Evolutionary conservation across 2,888 invertebrate genomes (phyloP), one percentile per base, ranked within the genome.

Genomic region (Carterocephalus palaemon): DNA sequence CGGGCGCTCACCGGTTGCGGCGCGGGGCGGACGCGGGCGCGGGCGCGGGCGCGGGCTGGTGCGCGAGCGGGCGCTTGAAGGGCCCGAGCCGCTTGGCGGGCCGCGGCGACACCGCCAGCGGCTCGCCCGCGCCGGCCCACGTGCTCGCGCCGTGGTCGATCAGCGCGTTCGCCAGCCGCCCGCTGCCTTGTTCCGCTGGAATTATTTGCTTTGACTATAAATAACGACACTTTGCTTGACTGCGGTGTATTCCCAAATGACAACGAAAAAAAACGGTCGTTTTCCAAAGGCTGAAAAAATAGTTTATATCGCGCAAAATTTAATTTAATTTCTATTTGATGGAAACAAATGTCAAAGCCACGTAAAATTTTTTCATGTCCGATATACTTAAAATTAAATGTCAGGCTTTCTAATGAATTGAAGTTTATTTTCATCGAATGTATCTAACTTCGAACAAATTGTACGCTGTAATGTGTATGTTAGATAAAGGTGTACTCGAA

Each of bases 31-130:
- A 43, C 5, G 55, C 51, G 16, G 60, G 48, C 4, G 64, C 49
- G 17, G 64, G 64, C 3, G 66, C 60, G 37, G 49, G 47, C 26
- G 38, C 51, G 22, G 34, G 48, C 13, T 59, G 67, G 29, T 64
- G 62, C 3, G 66, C 65, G 15, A 77, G 79, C 22, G 88, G 85
- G 16, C 89, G 84, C 56, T 89, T 90, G 83, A 92, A 91, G 51
- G 89, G 89, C 1, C 90, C 90, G 58, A 92, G 88, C 39, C 93
- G 91, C 67, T 92, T 92, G 54, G 89, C 73, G 2, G 93, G 91
- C 34, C 92, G 88, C 33, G 93, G 93, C 1, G 93, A 93, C 46
- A 68, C 73, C 7, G 75, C 56, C 60, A 68, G 75, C 2, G 70
- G 29, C 40, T 75, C 77, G 17, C 57, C 48, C 38, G 63, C 53